Percentiles rank a stretch among this genome's conserved stretches.
Conservation (phyloP, 2,888 invertebrate genomes). For the Phytoseiulus persimilis region DNA sequence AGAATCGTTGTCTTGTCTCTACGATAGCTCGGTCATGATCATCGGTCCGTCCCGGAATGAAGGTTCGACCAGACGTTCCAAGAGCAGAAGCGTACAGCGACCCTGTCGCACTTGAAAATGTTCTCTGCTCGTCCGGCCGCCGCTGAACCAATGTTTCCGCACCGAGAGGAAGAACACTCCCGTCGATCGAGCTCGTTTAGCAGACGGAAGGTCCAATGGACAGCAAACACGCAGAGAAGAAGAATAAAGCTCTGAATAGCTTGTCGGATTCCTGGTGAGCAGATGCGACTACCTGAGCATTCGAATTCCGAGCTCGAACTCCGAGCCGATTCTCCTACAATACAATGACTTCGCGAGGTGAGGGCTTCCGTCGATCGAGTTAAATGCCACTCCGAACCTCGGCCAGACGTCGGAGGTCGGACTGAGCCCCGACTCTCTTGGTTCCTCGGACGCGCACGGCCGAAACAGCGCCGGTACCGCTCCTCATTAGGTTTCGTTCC, state of each 20-base stretch:
- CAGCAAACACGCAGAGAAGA: not conserved
- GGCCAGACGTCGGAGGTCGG: too few species aligned
- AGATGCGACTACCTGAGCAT: not conserved
- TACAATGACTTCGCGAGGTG: not conserved
- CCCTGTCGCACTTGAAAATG: too few species aligned
- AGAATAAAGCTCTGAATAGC: not conserved
- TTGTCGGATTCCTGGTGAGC: not conserved
- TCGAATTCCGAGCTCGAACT: not conserved
- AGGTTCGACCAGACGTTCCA: too few species aligned
- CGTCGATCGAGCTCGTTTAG: not conserved
- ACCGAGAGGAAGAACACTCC: too few species aligned
- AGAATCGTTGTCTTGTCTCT: too few species aligned
- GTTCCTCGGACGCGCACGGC: not conserved
- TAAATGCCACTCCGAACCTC: not conserved
- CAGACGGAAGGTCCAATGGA: not conserved
- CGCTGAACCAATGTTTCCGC: too few species aligned
- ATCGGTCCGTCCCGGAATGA: too few species aligned
- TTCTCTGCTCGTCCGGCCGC: too few species aligned
- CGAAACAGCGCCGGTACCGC: not conserved
- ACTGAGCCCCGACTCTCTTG: too few species aligned
- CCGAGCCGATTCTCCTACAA: not conserved
- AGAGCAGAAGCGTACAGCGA: too few species aligned
- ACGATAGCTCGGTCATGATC: too few species aligned
- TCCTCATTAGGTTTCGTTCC: not conserved
- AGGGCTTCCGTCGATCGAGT: constrained; percentile 5